Percentiles rank a stretch among this genome's conserved stretches.
Evolutionary conservation across 2,888 invertebrate genomes (phyloP).

Genomic region (Stenotaenia linearis): DNA sequence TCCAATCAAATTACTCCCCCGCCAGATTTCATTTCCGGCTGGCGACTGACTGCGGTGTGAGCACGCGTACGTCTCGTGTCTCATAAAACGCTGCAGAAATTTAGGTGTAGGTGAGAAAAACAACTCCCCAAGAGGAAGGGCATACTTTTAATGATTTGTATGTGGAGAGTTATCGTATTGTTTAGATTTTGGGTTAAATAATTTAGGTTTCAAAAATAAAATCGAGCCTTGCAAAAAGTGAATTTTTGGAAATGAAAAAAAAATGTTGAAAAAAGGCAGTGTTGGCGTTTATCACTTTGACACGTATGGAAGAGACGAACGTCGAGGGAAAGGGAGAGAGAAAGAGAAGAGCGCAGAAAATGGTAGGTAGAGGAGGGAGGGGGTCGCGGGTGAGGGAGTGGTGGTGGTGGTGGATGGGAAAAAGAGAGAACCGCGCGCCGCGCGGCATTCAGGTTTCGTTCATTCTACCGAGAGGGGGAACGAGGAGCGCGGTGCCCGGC

Average conservation of each 20-base stretch:
- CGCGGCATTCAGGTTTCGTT: conserved; percentile 18
- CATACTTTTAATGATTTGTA: too few species aligned
- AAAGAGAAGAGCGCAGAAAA: conserved; percentile 1
- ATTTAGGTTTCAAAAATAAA: too few species aligned
- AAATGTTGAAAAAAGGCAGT: not conserved
- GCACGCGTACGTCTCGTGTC: conserved; percentile 6
- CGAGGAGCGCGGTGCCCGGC: conserved; percentile 5
- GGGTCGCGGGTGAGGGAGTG: not conserved
- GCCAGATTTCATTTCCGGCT: conserved; percentile 26
- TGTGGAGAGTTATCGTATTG: too few species aligned
- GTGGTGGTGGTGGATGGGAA: not conserved
- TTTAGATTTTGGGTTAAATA: too few species aligned
- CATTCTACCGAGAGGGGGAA: not conserved
- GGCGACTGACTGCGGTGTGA: conserved; percentile 12
- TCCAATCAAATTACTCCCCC: conserved; percentile 26
- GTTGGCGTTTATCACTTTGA: conserved; percentile 26
- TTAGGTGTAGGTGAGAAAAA: not conserved
- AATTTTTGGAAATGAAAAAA: not conserved
- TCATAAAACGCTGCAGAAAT: conserved; percentile 23
- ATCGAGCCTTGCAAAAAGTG: too few species aligned
- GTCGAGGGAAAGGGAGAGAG: not conserved
- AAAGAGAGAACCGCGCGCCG: conserved; percentile 9
- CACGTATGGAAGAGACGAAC: conserved; percentile 21
- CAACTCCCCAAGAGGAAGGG: not conserved
- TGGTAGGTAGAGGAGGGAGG: not conserved